Percentiles rank a stretch among this genome's conserved stretches.
Evolutionary conservation across 2,113 vertebrate species (phyloP).

Genomic region (Cyphomyrus plagiostoma): DNA sequence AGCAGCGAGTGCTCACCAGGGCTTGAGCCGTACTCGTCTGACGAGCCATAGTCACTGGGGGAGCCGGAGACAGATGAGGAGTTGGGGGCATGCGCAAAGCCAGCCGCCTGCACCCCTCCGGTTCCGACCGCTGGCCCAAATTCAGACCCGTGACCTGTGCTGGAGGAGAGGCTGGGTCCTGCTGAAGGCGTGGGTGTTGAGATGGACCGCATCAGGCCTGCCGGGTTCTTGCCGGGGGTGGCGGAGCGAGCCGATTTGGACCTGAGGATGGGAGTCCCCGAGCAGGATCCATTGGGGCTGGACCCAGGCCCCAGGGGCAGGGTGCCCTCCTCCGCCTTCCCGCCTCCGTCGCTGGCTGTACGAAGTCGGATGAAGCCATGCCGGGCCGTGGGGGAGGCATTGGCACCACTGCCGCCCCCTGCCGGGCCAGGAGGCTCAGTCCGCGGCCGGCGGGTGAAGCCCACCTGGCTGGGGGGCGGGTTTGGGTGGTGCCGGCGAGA

Average conservation of each 20-base stretch:
- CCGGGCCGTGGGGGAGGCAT: conserved; percentile 53
- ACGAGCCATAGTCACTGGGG: conserved; percentile 68
- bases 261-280: conserved; percentile 61
- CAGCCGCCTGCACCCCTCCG: conserved; percentile 28
- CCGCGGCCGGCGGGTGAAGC: conserved; percentile 61
- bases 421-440: conserved; percentile 52
- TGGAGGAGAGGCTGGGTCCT: conserved; percentile 50
- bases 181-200: conserved; percentile 56
- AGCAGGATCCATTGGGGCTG: conserved; percentile 62
- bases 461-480: conserved; percentile 57
- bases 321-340: conserved; percentile 48
- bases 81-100: conserved; percentile 50
- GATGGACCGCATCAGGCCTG: conserved; percentile 61
- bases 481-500: conserved; percentile 53
- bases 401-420: conserved; percentile 40
- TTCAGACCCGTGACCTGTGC: conserved; percentile 57
- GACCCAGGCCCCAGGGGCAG: conserved; percentile 34
- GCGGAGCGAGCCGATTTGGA: conserved; percentile 55
- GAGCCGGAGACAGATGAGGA: conserved; percentile 60
- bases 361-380: conserved; percentile 57
- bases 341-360: conserved; percentile 60
- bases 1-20: conserved; percentile 55
- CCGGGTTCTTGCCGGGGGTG: conserved; percentile 51
- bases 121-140: conserved; percentile 41
- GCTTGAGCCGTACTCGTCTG: conserved; percentile 71